A percentile compares a stretch with the other conserved stretches of the same genome.
Evolutionary conservation across 2,797 vertebrate species (phyloP).

Genomic region (Champsocephalus esox): DNA sequence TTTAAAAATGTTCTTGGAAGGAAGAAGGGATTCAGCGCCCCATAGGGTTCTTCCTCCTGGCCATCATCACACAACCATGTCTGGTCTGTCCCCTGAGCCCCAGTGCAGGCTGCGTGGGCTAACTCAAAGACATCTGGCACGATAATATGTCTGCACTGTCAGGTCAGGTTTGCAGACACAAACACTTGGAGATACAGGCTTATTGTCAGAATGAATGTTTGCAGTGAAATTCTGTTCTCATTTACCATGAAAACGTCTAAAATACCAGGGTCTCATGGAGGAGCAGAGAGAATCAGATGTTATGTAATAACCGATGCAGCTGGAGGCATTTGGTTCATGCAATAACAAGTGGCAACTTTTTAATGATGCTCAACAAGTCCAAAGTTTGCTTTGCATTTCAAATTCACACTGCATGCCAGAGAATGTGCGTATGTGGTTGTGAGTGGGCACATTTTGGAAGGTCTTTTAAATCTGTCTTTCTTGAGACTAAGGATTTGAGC

Average conservation of each 20-base stretch:
- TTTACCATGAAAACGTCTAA: slow-evolving; percentile 13
- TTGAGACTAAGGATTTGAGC: neutral
- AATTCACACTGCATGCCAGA: slow-evolving; percentile 45
- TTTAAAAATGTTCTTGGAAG: slow-evolving; percentile 26
- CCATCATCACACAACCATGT: slow-evolving; percentile 28
- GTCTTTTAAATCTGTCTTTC: slow-evolving; percentile 4
- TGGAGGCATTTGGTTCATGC: slow-evolving; percentile 36
- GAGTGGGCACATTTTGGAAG: slow-evolving; percentile 23
- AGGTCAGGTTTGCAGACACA: slow-evolving; percentile 35
- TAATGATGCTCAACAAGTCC: slow-evolving; percentile 42
- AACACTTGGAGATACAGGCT: slow-evolving; percentile 22
- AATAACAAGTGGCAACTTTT: slow-evolving; percentile 36
- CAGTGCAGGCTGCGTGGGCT: slow-evolving; percentile 58
- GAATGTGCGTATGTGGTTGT: slow-evolving; percentile 18
- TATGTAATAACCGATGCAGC: slow-evolving; percentile 43
- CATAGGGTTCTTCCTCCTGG: slow-evolving; percentile 16
- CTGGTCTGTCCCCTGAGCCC: slow-evolving; percentile 53
- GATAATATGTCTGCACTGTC: slow-evolving; percentile 52
- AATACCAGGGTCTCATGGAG: neutral
- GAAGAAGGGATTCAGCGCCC: slow-evolving; percentile 33
- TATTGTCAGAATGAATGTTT: neutral
- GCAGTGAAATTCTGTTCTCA: slow-evolving; percentile 14
- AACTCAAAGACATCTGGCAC: slow-evolving; percentile 65
- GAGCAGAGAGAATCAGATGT: slow-evolving; percentile 27
- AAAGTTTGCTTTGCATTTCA: slow-evolving; percentile 54